Base-by-base conservation (phyloP, 2,113 vertebrate species). In the Oxyura jamaicensis region DNA sequence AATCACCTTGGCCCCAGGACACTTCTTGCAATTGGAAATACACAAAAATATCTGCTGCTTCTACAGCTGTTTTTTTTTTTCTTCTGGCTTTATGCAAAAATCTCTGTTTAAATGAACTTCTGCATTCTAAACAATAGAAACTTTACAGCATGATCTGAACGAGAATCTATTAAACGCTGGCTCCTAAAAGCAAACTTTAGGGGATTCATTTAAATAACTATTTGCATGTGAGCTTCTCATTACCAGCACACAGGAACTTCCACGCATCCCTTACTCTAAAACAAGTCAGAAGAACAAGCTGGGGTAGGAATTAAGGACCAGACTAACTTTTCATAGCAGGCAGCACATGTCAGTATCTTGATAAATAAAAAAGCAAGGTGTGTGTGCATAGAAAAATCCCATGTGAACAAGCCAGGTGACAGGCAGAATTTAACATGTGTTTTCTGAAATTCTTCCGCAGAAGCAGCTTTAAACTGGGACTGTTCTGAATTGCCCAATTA, bases 151-250 rank as follows among this genome's bases (percentile, higher is more conserved):
- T 36, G 56, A 81, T 44, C 68, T 86, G 76, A 86, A 85, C 2
- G 13, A 80, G 59, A 35, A 31, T 39, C 82, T 77, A 9, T 67
- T 73, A 75, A 90, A 53, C n/a, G 63, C 65, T 62, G 13, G 59
- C 20, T 94, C 76, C 68, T 58, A 55, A 95, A 90, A 96, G 46
- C 75, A 90, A 80, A 21, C 53, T 87, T 79, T 72, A 90, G 72
- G 63, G 74, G 85, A 77, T 46, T 94, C 41, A 86, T 83, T 83
- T 59, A 39, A 87, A 15, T 55, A 62, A 79, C 58, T 82, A 62
- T 80, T 77, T 94, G 75, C 84, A 87, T 83, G 26, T 33, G 53
- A 93, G 79, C 85, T 80, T 62, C 79, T 83, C 79, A 71, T 90
- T 90, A 83, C 46, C 68, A 83, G 59, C 78, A 93, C 68, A 90